Base-by-base conservation (phyloP, 2,888 invertebrate genomes). In the Folsomia manolachei region DNA sequence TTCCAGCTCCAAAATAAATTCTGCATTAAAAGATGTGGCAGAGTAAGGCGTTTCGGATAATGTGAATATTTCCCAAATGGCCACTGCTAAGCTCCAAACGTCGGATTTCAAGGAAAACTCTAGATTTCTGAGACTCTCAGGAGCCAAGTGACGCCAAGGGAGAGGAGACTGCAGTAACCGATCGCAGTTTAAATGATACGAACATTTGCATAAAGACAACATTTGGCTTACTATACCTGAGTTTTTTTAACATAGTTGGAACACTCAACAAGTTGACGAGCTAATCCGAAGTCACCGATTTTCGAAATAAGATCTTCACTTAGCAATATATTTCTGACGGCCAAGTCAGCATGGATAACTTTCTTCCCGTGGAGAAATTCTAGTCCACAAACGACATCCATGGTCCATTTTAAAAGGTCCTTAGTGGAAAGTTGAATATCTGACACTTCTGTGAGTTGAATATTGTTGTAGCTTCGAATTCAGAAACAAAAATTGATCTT, bases 11-110 rank as follows among this genome's bases (percentile, higher is more conserved):
- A 11, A 2, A 27, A 64, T n/a, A 64, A 64, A 64, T 2, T 26
- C 18, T 2, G n/a, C 4, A 27, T 27, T 64, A n/a, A 19, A 64
- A 2, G 27, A 1, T 2, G n/a, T 64, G 7, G 27, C 64, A 25
- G 39, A 26, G 27, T 64, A 64, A 2, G 64, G 64, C 1, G 27
- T 19, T 27, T 64, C 39, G n/a, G 27, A 27, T 21, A 64, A 26
- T 2, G 64, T 64, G 27, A 64, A 64, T 11, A 64, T 14, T 26
- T 64, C 64, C 64, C 64, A 64, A n/a, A 64, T 4, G n/a, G 64
- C 27, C 11, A 64, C 39, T 18, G 25, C 27, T 27, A 64, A 27
- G 11, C 26, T 27, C 64, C 64, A 64, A 19, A 64, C n/a, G n/a
- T 64, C 64, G 26, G 27, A 27, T 27, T 64, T 64, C 11, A 27